Evolutionary conservation across 2,888 invertebrate species (phyloP).

Genomic region (Sarcophaga caerulescens): DNA sequence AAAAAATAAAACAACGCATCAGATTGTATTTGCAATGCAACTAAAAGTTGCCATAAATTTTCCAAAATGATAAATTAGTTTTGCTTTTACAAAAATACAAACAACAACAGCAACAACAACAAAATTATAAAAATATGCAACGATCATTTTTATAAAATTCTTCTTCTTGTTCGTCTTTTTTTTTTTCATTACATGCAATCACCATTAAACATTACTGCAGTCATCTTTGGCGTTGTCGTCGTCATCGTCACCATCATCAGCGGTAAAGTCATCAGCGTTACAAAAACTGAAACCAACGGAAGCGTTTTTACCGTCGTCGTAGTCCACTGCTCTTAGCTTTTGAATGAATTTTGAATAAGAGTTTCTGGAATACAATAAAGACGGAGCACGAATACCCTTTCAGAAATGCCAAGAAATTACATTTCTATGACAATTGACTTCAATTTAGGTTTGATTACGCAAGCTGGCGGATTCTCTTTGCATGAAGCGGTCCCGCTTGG

Average conservation of each 20-base stretch:
- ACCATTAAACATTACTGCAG: conserved; percentile 26
- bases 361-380: background rate
- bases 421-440: too few relatives aligned
- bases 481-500: too few relatives aligned
- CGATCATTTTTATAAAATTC: conserved; percentile 4
- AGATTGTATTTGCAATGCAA: conserved; percentile 50
- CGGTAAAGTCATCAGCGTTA: conserved; percentile 1
- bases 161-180: background rate
- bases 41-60: conserved; percentile 76
- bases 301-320: conserved; percentile 34
- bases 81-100: conserved; percentile 26
- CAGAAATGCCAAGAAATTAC: too few relatives aligned
- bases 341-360: background rate
- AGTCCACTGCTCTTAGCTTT: background rate
- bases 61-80: conserved; percentile 78
- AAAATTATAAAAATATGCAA: background rate
- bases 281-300: conserved; percentile 26
- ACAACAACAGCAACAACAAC: conserved; percentile 19
- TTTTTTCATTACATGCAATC: conserved; percentile 48
- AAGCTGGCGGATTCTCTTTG: too few relatives aligned
- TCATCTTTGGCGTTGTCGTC: conserved; percentile 29
- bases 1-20: conserved; percentile 1
- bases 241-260: conserved; percentile 16
- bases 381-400: background rate
- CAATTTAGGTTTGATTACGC: too few relatives aligned